phyloP scores from a whole-genome alignment of 2,888 invertebrate genomes.

The Cosmorhoe ocellata region DNA sequence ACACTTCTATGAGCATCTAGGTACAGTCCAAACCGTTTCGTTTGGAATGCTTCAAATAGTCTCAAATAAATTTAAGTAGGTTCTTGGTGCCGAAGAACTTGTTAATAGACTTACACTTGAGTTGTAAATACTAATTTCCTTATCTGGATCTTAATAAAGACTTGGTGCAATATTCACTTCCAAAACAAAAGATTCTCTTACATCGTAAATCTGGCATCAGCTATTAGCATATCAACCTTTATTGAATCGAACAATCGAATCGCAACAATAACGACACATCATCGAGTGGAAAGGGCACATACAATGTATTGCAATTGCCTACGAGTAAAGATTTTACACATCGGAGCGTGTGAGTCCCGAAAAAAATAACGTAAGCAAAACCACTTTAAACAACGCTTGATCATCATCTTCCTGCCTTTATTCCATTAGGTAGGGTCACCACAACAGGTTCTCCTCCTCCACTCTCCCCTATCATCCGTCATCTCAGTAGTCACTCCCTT shows the following conservation, averaged over 20 bases:
- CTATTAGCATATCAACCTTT: constrained; percentile 35
- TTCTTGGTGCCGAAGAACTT: too few species aligned
- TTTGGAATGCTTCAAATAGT: too few species aligned
- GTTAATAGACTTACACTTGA: too few species aligned
- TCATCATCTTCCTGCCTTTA: too few species aligned
- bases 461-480: too few species aligned
- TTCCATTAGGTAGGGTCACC: too few species aligned
- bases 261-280: constrained; percentile 53
- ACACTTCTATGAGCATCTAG: too few species aligned
- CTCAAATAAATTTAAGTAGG: too few species aligned
- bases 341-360: constrained; percentile 11
- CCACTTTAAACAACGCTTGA: too few species aligned
- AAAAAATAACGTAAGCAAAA: background rate
- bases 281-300: constrained; percentile 31
- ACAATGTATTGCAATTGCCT: constrained; percentile 21
- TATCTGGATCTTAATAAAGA: background rate
- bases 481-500: too few species aligned
- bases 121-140: background rate
- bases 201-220: constrained; percentile 22
- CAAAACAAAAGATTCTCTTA: constrained; percentile 16
- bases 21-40: too few species aligned
- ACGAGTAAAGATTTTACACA: constrained; percentile 8
- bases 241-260: constrained; percentile 36
- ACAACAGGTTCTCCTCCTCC: too few species aligned
- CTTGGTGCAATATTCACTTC: background rate